Evolutionary conservation across 2,797 vertebrate genomes (phyloP).

Genomic region (Hirundo rustica): DNA sequence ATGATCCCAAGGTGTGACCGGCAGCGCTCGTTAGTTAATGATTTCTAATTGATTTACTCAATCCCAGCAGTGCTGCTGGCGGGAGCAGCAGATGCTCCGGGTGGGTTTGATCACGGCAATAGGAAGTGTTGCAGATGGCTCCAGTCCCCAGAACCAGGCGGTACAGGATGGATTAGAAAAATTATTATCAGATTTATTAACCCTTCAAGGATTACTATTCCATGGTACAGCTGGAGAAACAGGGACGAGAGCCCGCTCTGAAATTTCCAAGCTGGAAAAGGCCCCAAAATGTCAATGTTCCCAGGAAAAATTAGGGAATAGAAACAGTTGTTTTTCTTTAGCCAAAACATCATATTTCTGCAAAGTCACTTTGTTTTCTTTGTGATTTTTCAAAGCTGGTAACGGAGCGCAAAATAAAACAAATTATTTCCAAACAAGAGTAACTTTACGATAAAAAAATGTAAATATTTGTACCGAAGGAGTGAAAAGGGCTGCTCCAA

Average conservation of each 20-base stretch:
- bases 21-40: background rate
- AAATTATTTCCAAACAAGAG: conserved; percentile 28
- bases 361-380: conserved; percentile 35
- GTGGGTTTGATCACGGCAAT: background rate
- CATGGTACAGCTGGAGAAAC: background rate
- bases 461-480: conserved; percentile 36
- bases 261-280: background rate
- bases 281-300: background rate
- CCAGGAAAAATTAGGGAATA: background rate
- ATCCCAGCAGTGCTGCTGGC: background rate
- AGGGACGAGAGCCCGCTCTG: rapidly evolving
- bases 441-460: conserved; percentile 36
- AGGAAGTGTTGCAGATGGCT: conserved; percentile 39
- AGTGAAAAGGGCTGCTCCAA: conserved; percentile 31
- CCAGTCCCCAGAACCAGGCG: background rate
- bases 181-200: background rate
- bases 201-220: background rate
- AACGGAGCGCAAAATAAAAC: background rate
- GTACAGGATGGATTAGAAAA: background rate
- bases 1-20: background rate
- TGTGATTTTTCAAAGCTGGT: background rate
- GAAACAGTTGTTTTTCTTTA: background rate
- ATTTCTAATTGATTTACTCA: background rate
- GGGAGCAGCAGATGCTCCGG: background rate
- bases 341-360: conserved; percentile 6